These are phyloP conservation scores for Tragopan temminckii DNA, from an alignment of 2,797 vertebrate species.

Conservation along the genomic window DNA sequence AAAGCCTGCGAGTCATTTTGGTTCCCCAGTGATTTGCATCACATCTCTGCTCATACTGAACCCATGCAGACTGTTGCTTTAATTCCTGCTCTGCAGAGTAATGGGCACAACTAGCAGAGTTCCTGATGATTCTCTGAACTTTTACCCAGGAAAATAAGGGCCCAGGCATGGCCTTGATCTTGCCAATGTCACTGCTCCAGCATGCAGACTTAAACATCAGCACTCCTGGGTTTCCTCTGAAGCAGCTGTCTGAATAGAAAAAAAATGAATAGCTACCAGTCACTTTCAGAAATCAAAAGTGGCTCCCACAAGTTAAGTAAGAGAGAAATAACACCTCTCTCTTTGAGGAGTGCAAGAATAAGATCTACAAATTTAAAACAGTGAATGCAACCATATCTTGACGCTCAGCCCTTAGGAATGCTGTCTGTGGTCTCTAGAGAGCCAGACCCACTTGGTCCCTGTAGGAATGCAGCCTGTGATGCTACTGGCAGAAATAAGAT, in stretches of 20 bases:
- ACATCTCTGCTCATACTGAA: neutral
- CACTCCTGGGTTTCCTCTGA: neutral
- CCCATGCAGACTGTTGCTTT: neutral
- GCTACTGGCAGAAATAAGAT: neutral
- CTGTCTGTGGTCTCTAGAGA: neutral
- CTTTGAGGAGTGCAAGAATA: neutral
- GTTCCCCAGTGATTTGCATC: neutral
- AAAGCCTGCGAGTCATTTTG: constrained; percentile 14
- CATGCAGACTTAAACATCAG: neutral
- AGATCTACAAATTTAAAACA: neutral
- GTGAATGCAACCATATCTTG: neutral
- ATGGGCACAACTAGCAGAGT: neutral
- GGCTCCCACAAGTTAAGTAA: neutral
- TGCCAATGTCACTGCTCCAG: neutral
- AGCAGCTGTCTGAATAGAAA: neutral
- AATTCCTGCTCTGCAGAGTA: neutral
- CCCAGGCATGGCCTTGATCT: neutral
- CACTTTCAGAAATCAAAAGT: neutral
- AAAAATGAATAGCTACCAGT: neutral
- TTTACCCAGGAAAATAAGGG: neutral
- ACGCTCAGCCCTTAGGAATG: neutral
- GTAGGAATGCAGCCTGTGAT: neutral
- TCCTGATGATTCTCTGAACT: neutral
- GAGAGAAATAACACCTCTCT: neutral
- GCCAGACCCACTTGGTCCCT: neutral